phyloP scores from a whole-genome alignment of 2,888 invertebrate genomes.

The Syrphus vitripennis region DNA sequence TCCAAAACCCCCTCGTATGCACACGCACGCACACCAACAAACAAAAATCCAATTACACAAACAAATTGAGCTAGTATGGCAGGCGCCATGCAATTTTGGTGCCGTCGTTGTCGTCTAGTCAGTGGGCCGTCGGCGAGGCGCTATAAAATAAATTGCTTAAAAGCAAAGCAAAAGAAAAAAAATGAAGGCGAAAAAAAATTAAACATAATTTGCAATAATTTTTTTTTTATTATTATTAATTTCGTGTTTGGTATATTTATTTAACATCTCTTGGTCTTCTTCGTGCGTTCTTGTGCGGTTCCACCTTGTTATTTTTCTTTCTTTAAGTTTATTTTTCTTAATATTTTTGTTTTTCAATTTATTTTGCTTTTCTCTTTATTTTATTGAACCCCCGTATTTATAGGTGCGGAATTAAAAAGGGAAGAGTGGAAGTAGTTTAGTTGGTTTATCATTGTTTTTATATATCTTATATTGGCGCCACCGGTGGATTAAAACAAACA shows the following conservation, averaged over 20 bases:
- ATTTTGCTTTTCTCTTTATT: conserved; percentile 17
- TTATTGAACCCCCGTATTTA: conserved; percentile 36
- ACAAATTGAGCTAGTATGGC: conserved; percentile 65
- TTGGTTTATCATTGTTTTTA: conserved; percentile 2
- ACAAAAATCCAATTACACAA: conserved; percentile 39
- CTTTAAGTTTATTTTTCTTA: neutral
- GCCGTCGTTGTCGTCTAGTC: conserved; percentile 68
- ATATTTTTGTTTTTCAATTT: conserved; percentile 1
- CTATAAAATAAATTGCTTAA: conserved; percentile 67
- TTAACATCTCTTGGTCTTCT: conserved; percentile 46
- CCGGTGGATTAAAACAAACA: conserved; percentile 32
- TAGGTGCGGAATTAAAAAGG: conserved; percentile 3
- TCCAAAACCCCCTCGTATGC: conserved; percentile 19
- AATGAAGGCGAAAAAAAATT: conserved; percentile 6
- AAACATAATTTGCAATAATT: conserved; percentile 33
- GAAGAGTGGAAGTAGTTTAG: conserved; percentile 13
- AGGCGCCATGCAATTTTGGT: conserved; percentile 71
- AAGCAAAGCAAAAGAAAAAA: conserved; percentile 29
- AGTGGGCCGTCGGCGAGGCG: conserved; percentile 68
- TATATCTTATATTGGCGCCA: conserved; percentile 22
- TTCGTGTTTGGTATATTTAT: conserved; percentile 63
- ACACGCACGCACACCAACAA: conserved; percentile 21
- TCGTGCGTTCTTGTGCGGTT: conserved; percentile 40
- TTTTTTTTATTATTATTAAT: conserved; percentile 56
- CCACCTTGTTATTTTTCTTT: conserved; percentile 41